A percentile compares a stretch with the other conserved stretches of the same genome.
Conservation (phyloP, 2,888 invertebrate genomes). For the Ctena decussata region DNA sequence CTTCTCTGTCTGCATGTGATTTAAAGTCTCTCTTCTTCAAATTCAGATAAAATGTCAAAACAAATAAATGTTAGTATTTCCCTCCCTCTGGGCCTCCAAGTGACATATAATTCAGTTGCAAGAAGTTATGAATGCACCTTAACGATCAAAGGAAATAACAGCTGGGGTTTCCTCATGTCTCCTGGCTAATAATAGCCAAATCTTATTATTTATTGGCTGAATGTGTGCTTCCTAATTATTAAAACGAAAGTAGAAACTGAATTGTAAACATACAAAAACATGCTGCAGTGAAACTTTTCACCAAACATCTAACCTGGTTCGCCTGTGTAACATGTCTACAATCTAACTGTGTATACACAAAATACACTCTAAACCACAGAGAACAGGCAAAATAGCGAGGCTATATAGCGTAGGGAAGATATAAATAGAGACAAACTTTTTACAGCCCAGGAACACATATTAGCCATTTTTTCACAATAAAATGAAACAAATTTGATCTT, state of each 20-base stretch:
- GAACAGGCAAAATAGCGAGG: background rate
- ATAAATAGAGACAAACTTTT: background rate
- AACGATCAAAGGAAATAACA: slow-evolving; percentile 42
- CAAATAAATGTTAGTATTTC: too few species aligned
- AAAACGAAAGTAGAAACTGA: slow-evolving; percentile 17
- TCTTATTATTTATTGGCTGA: slow-evolving; percentile 22
- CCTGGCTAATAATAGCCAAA: slow-evolving; percentile 22
- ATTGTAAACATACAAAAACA: slow-evolving; percentile 7
- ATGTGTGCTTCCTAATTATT: slow-evolving; percentile 17
- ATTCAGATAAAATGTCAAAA: too few species aligned
- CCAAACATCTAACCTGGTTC: background rate
- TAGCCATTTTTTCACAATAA: background rate
- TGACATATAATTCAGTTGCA: slow-evolving; percentile 14
- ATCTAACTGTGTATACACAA: slow-evolving; percentile 12
- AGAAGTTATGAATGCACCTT: slow-evolving; percentile 14
- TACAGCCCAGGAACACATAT: background rate
- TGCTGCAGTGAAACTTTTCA: background rate
- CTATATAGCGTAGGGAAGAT: background rate
- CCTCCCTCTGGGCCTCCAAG: background rate
- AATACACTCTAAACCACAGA: slow-evolving; percentile 3
- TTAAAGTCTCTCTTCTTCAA: too few species aligned
- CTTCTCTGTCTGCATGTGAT: too few species aligned
- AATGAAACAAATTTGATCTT: too few species aligned
- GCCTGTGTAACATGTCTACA: background rate
- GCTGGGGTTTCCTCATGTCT: slow-evolving; percentile 55